Evolutionary conservation across 2,888 invertebrate species (phyloP), one percentile per base, ranked within the genome.

Genomic region (Nomada hirtipes): DNA sequence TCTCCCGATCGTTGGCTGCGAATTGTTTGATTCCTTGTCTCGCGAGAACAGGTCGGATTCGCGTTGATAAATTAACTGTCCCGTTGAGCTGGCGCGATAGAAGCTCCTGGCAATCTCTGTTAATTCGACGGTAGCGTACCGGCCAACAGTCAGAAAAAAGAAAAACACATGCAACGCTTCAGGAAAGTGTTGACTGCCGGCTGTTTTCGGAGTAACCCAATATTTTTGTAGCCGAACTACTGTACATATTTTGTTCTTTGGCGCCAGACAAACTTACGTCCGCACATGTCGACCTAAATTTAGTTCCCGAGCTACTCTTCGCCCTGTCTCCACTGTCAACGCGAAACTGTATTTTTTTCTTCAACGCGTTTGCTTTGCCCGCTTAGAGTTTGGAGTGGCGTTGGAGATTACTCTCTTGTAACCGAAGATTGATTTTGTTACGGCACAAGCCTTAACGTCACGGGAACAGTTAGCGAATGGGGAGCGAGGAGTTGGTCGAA

Each of bases 171-270:
- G 92, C 82, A 89, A 88, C 90, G 80, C 89, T 91, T 92, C 92
- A 91, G 90, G 90, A 92, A 92, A 92, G 93, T 93, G 93, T 91
- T 91, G 93, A 93, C 91, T 91, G 88, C 86, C 89, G 89, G 86
- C 85, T 93, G 92, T 93, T 93, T 92, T 90, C 86, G 83, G 86
- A 92, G 93, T 93, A 93, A 93, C 92, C 87, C 89, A 92, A 93
- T 93, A 93, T 93, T 91, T 90, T 91, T 89, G 88, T 87, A 88
- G 87, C 82, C 86, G 82, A 79, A 87, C 89, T 87, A 84, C 52
- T 53, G 36, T 36, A 55, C 81, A 83, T 85, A 88, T 88, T 89
- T 86, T 80, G 85, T 84, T 85, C 87, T 71, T 87, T 90, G 92
- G 92, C 92, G 93, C 93, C 93, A 91, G 91, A 90, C 91, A 86